Percentiles rank a stretch among this genome's conserved stretches.
Conservation (phyloP, 1,140 invertebrate genomes). For the Drosophila nigrodunni region DNA sequence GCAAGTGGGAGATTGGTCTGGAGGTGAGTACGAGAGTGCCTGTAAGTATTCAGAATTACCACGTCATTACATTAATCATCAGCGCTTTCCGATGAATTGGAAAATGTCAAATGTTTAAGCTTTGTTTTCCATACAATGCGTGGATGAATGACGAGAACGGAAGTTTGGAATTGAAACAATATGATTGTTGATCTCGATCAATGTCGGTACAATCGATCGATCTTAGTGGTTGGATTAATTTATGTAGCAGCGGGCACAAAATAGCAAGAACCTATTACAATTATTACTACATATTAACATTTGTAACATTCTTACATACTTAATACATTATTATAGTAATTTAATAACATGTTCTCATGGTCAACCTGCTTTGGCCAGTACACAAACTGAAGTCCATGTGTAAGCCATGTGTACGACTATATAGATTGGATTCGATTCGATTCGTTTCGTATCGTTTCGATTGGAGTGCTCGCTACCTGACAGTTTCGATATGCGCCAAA, state of each 20-base stretch:
- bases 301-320: conserved; percentile 84
- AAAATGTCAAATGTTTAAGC: conserved; percentile 38
- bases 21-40: neutral
- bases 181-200: conserved; percentile 29
- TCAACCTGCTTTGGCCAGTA: conserved; percentile 67
- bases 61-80: conserved; percentile 7
- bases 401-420: conserved; percentile 11
- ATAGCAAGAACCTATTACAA: conserved; percentile 68
- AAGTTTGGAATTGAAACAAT: neutral
- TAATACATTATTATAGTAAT: conserved; percentile 83
- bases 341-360: conserved; percentile 85
- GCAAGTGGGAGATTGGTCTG: conserved; percentile 20
- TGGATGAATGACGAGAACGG: conserved; percentile 44
- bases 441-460: conserved; percentile 1
- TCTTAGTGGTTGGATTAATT: conserved; percentile 44
- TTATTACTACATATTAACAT: conserved; percentile 83
- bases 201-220: conserved; percentile 53
- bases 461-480: conserved; percentile 32
- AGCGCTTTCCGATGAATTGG: conserved; percentile 17
- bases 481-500: conserved; percentile 51
- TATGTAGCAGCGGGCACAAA: conserved; percentile 50
- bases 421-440: conserved; percentile 36
- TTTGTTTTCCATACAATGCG: conserved; percentile 41
- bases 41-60: neutral
- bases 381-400: conserved; percentile 25